Evolutionary conservation across 2,113 vertebrate species (phyloP).

Genomic region (Peromyscus maniculatus): DNA sequence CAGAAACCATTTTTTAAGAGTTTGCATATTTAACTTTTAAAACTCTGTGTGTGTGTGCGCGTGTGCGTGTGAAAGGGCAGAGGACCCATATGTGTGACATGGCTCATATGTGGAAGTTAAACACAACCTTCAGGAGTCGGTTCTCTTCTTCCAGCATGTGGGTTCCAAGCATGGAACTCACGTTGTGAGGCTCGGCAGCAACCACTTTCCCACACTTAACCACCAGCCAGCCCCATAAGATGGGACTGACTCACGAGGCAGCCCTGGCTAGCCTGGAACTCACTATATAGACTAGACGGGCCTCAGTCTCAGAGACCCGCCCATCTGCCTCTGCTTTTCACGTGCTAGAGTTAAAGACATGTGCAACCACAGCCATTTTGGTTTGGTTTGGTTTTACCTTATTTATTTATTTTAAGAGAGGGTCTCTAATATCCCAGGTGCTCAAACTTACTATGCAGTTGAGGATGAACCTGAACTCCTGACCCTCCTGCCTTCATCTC

Average conservation of each 20-base stretch:
- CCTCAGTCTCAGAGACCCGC: neutral
- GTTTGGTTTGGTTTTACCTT: neutral
- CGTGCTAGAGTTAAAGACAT: neutral
- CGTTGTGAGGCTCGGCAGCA: neutral
- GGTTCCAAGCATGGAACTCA: neutral
- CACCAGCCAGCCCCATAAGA: neutral
- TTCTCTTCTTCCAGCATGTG: neutral
- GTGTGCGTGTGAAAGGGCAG: neutral
- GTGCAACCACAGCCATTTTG: neutral
- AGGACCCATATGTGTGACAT: rapidly evolving
- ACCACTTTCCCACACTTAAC: neutral
- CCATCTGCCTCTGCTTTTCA: neutral
- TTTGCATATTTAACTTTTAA: neutral
- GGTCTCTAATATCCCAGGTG: neutral
- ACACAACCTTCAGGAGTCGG: neutral
- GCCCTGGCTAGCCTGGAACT: neutral
- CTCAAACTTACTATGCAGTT: neutral
- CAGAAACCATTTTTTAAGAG: neutral
- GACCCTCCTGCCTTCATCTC: neutral
- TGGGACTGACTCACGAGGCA: neutral
- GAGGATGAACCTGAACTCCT: neutral
- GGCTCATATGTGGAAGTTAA: neutral
- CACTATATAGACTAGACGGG: neutral
- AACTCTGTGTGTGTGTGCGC: no score
- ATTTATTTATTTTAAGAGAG: neutral